Evolutionary conservation across 2,113 vertebrate species (phyloP), one percentile per base, ranked within the genome.

Genomic region (Dasypus novemcinctus): DNA sequence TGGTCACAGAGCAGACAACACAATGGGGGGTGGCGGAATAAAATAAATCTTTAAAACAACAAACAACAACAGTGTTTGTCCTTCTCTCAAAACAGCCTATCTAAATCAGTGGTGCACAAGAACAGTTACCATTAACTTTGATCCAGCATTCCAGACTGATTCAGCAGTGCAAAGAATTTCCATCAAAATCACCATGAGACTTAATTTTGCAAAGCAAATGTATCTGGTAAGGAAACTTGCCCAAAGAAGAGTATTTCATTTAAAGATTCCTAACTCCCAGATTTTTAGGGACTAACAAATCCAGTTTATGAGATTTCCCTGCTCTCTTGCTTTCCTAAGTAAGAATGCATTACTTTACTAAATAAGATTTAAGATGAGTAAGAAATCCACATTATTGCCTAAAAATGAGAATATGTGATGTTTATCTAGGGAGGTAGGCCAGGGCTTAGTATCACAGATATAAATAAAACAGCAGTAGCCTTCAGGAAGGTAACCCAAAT

Each of bases 131-230:
- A 38, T 10, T 66, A 69, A 90, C 57, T 82, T 75, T 66, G 54
- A 12, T 54, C 6, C 1, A 27, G 9, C 25, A 2, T 89, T 74
- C 66, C 49, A 59, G n/a, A 33, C 33, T 41, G 63, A 38, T 69
- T 29, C 61, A 29, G 14, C 61, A 63, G 12, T 36, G 5, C 63
- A 75, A 88, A 69, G n/a, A 66, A 68, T 61, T 33, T 66, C 5
- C 6, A 27, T 63, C 14, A 43, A 76, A 57, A 25, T 52, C 36
- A 11, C 74, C 20, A 81, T 68, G 33, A 59, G 41, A 33, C 31
- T 83, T 83, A 52, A 57, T 52, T 69, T 86, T 95, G 38, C 61
- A 80, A 80, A 92, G 61, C 31, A 38, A 79, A 74, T 87, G 74
- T 68, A 74, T 64, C n/a, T 54, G 6, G 7, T 87, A 59, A 83